Evolutionary conservation across 2,888 invertebrate genomes (phyloP), one percentile per base, ranked within the genome.

Genomic region (Macrosiphum euphorbiae): DNA sequence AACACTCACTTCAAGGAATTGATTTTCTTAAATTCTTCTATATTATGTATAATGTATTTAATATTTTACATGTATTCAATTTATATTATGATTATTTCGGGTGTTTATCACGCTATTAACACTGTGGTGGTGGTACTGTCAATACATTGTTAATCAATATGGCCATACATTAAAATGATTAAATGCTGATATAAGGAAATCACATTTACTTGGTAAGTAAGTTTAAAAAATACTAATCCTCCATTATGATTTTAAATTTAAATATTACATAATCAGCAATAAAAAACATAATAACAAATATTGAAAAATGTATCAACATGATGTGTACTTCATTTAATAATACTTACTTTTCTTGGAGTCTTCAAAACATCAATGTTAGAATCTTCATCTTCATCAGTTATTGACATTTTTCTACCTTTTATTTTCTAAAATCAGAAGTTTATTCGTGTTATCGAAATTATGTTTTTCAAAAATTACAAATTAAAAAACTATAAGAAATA

Each of bases 301-400:
- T 52, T 52, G 52, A 52, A 58, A 58, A 8, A 26, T 26, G 55
- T 58, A 58, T 58, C 7, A 26, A 26, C 26, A 58, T 58, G 5
- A 67, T 5, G 20, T 35, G 8, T 78, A 78, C 8, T 35, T 55
- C 20, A 89, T 44, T 89, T 28, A 86, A 67, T 67, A 41, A 58
- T 67, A 61, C 93, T 41, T 90, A 90, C 93, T 44, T 90, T 90
- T 3, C 86, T 86, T 86, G 93, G 93, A 85, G 93, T 94, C 3
- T 24, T 94, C 90, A 86, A 86, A 50, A 3, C 8, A 61, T 90
- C 35, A 58, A 85, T 10, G 85, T 90, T 50, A 86, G n/a, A 90
- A 85, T 93, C 26, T 84, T 84, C 67, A 84, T 78, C 24, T 20
- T 90, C 20, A 85, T 61, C 8, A 55, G 28, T 67, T 26, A 88